Base-by-base conservation (phyloP, 1,140 invertebrate genomes). In the Nilaparvata lugens region DNA sequence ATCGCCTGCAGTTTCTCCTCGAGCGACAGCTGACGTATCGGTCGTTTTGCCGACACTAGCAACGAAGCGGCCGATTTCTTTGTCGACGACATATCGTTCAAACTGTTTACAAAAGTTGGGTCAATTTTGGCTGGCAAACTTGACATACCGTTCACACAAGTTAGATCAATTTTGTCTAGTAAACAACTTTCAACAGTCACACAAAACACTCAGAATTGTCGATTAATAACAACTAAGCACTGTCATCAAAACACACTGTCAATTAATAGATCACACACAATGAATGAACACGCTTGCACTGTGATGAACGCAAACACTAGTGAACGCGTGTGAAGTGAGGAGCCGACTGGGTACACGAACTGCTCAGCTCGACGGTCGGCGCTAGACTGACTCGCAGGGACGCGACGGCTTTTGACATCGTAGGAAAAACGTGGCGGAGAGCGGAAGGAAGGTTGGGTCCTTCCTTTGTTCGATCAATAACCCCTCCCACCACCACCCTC, bases 1-100 rank as follows among this genome's bases (percentile, higher is more conserved):
- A 91, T 89, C 3, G 87, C 88, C 28, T 84, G 81, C 58, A 91
- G 79, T 71, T 91, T 91, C 67, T 89, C 86, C 19, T 81, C 77
- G 0, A 86, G 83, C 6, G 84, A 85, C 19, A 89, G 73, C 56
- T 85, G 80, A 43, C 86, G 78, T 67, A 66, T 61, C 1, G 65
- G 61, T 19, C 65, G 38, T 48, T 66, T 66, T 5, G 59, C 38
- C 18, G 62, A 16, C 1, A 43, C 54, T 23, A 61, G 52, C 35
- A 38, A 57, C 31, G 31, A 14, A 45, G 14, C 13, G 24, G 45
- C 42, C 57, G 57, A 9, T 18, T 16, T 48, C 18, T 56, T 21
- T 13, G 24, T 35, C 5, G 55, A 56, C 35, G 31, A 21, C 55
- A 31, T 38, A 35, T 38, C 31, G 24, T 9, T 56, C 31, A 35